Conservation (phyloP, 2,113 vertebrate genomes). For the Daubentonia madagascariensis region DNA sequence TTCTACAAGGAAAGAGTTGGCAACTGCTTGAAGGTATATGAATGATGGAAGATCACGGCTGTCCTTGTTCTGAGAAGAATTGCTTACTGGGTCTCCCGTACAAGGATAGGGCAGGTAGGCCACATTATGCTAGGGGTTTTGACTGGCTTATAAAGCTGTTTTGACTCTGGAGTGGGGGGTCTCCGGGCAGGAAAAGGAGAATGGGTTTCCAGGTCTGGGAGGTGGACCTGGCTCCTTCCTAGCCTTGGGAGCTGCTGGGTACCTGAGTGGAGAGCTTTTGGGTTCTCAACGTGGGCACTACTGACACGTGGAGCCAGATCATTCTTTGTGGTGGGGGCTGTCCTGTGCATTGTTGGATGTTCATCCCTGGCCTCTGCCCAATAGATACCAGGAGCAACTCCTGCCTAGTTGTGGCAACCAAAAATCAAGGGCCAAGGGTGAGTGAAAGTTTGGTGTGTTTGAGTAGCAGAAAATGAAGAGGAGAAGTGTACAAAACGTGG, state of each 20-base stretch:
- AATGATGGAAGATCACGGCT: background rate
- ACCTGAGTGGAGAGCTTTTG: background rate
- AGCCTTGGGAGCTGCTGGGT: background rate
- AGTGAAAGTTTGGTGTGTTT: background rate
- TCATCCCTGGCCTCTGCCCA: background rate
- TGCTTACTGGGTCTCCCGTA: background rate
- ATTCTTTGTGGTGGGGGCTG: background rate
- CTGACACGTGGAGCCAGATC: background rate
- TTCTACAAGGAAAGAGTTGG: background rate
- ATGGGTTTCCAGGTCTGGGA: background rate
- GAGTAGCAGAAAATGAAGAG: background rate
- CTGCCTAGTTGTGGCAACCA: background rate
- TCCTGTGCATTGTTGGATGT: background rate
- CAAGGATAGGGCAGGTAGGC: background rate
- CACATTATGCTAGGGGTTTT: background rate
- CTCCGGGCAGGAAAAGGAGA: background rate
- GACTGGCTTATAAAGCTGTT: background rate
- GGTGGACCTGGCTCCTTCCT: background rate
- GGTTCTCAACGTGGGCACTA: rapidly evolving
- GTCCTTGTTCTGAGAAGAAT: background rate
- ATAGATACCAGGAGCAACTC: background rate
- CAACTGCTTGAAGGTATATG: background rate
- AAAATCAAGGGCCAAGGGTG: background rate
- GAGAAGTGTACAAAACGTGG: no score
- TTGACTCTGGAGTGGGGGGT: background rate